Evolutionary conservation across 2,888 invertebrate genomes (phyloP).

Genomic region (Selenia dentaria): DNA sequence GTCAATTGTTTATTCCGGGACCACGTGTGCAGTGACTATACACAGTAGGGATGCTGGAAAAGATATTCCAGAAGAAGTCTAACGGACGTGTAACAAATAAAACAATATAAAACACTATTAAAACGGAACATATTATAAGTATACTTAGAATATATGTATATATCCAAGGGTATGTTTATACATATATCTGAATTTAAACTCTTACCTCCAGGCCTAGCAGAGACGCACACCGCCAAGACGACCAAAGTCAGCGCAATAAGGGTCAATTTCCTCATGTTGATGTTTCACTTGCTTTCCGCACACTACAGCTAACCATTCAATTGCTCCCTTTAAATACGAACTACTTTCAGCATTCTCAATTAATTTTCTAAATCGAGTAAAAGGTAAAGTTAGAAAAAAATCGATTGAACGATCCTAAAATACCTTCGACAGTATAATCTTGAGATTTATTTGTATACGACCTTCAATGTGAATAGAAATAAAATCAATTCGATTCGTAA

Average conservation of each 20-base stretch:
- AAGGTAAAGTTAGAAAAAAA: conserved; percentile 28
- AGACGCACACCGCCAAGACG: conserved; percentile 31
- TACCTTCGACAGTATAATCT: not conserved
- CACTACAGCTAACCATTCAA: not conserved
- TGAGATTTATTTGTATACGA: not conserved
- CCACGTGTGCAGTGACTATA: too few relatives aligned
- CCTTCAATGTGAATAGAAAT: conserved; percentile 9
- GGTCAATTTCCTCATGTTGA: conserved; percentile 41
- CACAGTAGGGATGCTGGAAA: too few relatives aligned
- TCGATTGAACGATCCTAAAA: conserved; percentile 14
- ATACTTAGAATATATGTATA: too few relatives aligned
- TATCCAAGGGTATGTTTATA: too few relatives aligned
- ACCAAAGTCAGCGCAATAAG: conserved; percentile 30
- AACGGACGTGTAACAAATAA: too few relatives aligned
- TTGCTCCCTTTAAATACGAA: conserved; percentile 39
- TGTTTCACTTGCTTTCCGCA: not conserved
- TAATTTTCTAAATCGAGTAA: conserved; percentile 20
- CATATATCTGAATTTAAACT: too few relatives aligned
- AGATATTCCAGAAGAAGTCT: too few relatives aligned
- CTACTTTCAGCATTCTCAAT: conserved; percentile 25
- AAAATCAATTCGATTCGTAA: not conserved
- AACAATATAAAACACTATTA: too few relatives aligned
- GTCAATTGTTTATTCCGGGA: too few relatives aligned
- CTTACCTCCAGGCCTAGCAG: conserved; percentile 41
- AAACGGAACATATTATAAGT: too few relatives aligned